phyloP scores from a whole-genome alignment of 2,113 vertebrate genomes.

The Tautogolabrus adspersus region DNA sequence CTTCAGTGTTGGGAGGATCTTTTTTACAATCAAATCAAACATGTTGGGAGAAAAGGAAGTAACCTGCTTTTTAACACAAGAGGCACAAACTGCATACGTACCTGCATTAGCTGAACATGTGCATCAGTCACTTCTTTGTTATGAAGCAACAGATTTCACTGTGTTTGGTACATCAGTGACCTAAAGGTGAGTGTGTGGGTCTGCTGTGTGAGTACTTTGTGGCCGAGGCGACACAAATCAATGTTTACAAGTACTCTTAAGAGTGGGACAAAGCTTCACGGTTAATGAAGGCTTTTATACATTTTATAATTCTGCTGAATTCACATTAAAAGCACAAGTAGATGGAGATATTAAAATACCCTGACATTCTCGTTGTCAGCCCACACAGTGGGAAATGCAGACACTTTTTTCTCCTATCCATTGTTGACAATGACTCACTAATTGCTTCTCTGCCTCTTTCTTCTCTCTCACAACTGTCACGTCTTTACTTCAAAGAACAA shows the following conservation, averaged over 20 bases:
- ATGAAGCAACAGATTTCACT: conserved; percentile 28
- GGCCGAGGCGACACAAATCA: conserved; percentile 12
- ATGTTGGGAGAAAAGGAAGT: not conserved
- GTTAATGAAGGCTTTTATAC: conserved; percentile 32
- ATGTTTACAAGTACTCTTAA: conserved; percentile 28
- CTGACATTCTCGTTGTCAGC: conserved; percentile 44
- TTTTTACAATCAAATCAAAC: too few relatives aligned
- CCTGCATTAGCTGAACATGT: not conserved
- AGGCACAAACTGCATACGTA: not conserved
- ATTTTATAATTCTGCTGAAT: conserved; percentile 34
- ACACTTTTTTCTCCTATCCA: conserved; percentile 36
- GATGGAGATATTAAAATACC: conserved; percentile 33
- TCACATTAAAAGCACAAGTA: conserved; percentile 51
- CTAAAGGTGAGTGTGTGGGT: conserved; percentile 40
- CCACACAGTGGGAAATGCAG: conserved; percentile 42
- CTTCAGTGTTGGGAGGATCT: too few relatives aligned
- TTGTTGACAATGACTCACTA: conserved; percentile 53
- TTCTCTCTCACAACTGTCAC: conserved; percentile 19
- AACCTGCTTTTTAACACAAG: not conserved
- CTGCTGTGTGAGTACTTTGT: conserved; percentile 1
- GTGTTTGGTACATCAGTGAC: conserved; percentile 28
- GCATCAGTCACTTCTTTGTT: conserved; percentile 20
- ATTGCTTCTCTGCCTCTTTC: conserved; percentile 40
- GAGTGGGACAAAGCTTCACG: conserved; percentile 28
- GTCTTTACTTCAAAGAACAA: conserved; percentile 43